Percentiles rank a stretch among this genome's conserved stretches.
phyloP scores from a whole-genome alignment of 2,888 invertebrate species.

The Calameuta idolon region DNA sequence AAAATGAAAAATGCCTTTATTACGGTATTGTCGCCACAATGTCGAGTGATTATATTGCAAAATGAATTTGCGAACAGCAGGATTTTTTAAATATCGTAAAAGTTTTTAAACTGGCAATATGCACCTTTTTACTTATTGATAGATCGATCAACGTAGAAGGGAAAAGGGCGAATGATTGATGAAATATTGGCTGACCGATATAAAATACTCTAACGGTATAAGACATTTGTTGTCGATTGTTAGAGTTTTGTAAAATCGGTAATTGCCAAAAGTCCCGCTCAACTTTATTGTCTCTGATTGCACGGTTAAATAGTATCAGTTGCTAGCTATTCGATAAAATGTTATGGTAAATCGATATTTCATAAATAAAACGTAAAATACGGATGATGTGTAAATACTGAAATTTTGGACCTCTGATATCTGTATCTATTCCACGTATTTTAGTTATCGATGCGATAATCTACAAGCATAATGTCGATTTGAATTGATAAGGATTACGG shows the following conservation, averaged over 20 bases:
- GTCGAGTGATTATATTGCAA: background rate
- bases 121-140: background rate
- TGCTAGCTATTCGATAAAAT: background rate
- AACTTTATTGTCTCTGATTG: background rate
- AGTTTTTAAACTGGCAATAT: background rate
- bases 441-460: background rate
- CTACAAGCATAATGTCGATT: background rate
- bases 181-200: too few species aligned
- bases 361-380: conserved; percentile 4
- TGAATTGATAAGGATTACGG: background rate
- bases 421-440: background rate
- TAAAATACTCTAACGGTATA: too few species aligned
- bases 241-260: background rate
- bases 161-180: background rate
- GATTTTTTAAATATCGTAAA: background rate
- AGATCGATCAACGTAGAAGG: background rate
- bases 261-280: background rate
- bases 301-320: background rate
- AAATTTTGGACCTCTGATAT: background rate
- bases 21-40: background rate
- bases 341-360: background rate
- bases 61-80: background rate
- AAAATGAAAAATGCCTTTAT: background rate
- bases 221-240: background rate
- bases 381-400: background rate